Base-by-base conservation (phyloP, 2,888 invertebrate genomes). In the Lepidocyrtinus sp. region DNA sequence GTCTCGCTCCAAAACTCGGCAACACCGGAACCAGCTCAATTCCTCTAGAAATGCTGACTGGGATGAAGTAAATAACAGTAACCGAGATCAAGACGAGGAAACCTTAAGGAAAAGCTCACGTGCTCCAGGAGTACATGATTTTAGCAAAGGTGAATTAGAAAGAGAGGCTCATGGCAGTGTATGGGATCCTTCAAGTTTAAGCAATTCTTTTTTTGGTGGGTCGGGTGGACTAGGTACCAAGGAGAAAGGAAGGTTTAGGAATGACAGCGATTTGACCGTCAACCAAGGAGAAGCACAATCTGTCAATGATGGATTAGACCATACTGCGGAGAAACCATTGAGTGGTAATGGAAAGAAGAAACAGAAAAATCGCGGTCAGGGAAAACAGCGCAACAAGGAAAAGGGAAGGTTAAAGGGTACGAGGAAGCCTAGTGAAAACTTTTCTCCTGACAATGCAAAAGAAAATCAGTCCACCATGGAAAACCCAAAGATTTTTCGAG, bases 221-320 rank as follows among this genome's bases (percentile, higher is more conserved):
- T 9, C 65, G 17, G 62, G 22, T 26, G 67, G 19, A 5, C 45
- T 19, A 22, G 24, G 17, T 21, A 25, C 12, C 1, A n/a, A 61
- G 24, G 67, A 22, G 1, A 64, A 25, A 65, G 79, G 59, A 24
- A 81, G 65, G 63, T 50, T 50, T 45, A 75, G 67, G 71, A 80
- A 80, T 80, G 80, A 80, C 70, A 80, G 75, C 67, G 80, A 80
- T 80, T 75, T 75, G 61, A 65, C 50, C 45, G 45, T 67, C 61
- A 46, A 75, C 26, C 68, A 69, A 68, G 72, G 74, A 21, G 70
- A 71, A 70, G 27, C 67, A 61, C 75, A 80, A 65, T 74, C 69
- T 55, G 55, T 55, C 55, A 55, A 55, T n/a, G 17, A 55, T 55
- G 55, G 17, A 74, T 74, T 70, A 64, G 75, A 61, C 45, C 72